Percentiles rank a stretch among this genome's conserved stretches.
Evolutionary conservation across 2,888 invertebrate species (phyloP).

Genomic region (Zonitis immaculata): DNA sequence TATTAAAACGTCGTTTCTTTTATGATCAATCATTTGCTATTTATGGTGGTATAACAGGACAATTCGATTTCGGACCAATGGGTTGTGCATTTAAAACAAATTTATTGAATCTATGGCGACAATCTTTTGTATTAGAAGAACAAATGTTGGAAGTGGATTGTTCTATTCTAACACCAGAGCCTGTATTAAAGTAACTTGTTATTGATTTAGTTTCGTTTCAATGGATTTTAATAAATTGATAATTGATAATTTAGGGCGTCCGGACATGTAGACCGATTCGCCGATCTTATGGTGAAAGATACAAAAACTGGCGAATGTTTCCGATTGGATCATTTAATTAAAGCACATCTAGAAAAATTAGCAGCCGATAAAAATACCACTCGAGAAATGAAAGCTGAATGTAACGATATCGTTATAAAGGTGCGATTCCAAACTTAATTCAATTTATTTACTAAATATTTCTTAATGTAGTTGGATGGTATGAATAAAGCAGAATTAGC

Average conservation of each 20-base stretch:
- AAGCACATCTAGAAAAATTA: conserved; percentile 86
- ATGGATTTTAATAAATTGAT: no score
- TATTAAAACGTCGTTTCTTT: conserved; percentile 94
- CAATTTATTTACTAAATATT: conserved; percentile 11
- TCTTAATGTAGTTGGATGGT: conserved; percentile 77
- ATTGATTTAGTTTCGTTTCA: no score
- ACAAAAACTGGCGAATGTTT: conserved; percentile 94
- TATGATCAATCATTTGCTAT: conserved; percentile 99
- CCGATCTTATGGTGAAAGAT: conserved; percentile 99
- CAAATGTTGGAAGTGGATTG: conserved; percentile 99
- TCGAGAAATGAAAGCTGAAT: conserved; percentile 65
- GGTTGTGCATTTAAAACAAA: conserved; percentile 98
- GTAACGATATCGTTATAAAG: conserved; percentile 71
- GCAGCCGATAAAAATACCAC: conserved; percentile 77
- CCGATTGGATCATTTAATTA: conserved; percentile 94
- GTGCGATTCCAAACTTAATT: conserved; percentile 33
- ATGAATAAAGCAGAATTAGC: conserved; percentile 89
- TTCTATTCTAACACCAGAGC: conserved; percentile 94
- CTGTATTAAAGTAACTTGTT: conserved; percentile 92
- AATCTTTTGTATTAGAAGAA: conserved; percentile 94
- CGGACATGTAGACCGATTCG: conserved; percentile 98
- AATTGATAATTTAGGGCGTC: no score
- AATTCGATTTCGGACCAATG: conserved; percentile 99
- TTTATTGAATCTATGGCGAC: conserved; percentile 88
- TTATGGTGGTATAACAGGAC: conserved; percentile 92